Evolutionary conservation across 2,888 invertebrate genomes (phyloP), one percentile per base, ranked within the genome.

Genomic region (Acrobasis suavella): DNA sequence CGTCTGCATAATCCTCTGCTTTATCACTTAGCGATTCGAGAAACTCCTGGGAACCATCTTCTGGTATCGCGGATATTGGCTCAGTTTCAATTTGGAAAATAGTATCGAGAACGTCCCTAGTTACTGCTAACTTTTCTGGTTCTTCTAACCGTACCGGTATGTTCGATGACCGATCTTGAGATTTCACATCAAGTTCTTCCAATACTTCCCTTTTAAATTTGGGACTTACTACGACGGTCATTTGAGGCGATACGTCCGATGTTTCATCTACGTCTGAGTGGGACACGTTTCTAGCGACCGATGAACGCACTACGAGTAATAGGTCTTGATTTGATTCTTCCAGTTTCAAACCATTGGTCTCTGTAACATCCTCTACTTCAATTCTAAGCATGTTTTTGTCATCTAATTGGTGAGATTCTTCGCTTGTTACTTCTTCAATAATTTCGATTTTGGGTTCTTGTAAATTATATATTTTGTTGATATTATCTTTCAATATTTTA

Each of bases 201-300:
- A 22, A 22, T 22, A 14, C 5, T 38, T 38, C 62, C 69, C 5
- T 38, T 38, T 62, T 70, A 0, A 66, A 67, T 66, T 78, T 82
- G 0, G 89, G 89, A 63, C 81, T 86, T 0, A 87, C 76, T 8
- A 86, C 64, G 7, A 89, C 77, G 0, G 83, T 83, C 78, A 86
- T 83, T 58, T 77, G 76, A 1, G 78, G 65, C 0, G 77, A 71
- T 15, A 75, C 65, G 32, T 5, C 32, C 32, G 22, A 22, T 22
- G 32, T 32, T 8, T 69, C 58, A 0, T 77, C 68, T 0, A 65
- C 12, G 1, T 73, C 72, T 0, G 74, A 71, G 12, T 65, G 38
- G 2, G 68, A 63, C 8, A 61, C 22, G 10, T 73, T 73, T 50
- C 61, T 70, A 0, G 72, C 66, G 12, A 80, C 76, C 0, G 78